Percentiles rank a stretch among this genome's conserved stretches.
phyloP scores from a whole-genome alignment of 2,888 invertebrate species.

The Lacanobia oleracea region DNA sequence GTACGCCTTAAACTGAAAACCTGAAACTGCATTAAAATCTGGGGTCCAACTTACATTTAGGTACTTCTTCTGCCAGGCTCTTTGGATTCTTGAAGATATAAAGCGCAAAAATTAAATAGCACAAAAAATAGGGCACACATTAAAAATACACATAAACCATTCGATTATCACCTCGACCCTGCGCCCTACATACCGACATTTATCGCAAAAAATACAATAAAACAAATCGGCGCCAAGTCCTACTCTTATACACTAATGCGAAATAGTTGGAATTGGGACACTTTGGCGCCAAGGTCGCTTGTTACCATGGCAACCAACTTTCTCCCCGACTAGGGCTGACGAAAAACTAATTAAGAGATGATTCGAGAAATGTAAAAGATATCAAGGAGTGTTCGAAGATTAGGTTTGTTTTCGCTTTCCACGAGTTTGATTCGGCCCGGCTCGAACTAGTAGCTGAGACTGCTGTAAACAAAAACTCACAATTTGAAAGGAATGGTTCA shows the following conservation, averaged over 20 bases:
- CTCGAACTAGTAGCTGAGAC: slow-evolving; percentile 13
- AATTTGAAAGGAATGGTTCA: slow-evolving; percentile 36
- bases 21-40: not conserved
- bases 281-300: slow-evolving; percentile 40
- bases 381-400: slow-evolving; percentile 4
- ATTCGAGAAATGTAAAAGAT: not conserved
- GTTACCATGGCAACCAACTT: slow-evolving; percentile 36
- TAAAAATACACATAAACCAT: slow-evolving; percentile 33
- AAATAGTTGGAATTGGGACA: slow-evolving; percentile 48
- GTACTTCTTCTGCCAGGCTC: not conserved
- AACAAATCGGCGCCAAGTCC: slow-evolving; percentile 54
- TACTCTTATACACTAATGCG: slow-evolving; percentile 22
- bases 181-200: slow-evolving; percentile 54
- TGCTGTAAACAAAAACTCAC: slow-evolving; percentile 45
- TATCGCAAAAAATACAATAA: slow-evolving; percentile 52
- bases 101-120: slow-evolving; percentile 1
- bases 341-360: slow-evolving; percentile 26
- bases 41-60: not conserved
- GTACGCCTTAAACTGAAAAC: not conserved
- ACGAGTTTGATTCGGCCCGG: slow-evolving; percentile 2
- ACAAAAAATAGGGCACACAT: slow-evolving; percentile 27
- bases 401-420: slow-evolving; percentile 13
- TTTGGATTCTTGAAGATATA: not conserved
- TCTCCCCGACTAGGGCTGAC: not conserved
- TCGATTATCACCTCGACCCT: slow-evolving; percentile 38